phyloP scores from a whole-genome alignment of 2,113 vertebrate genomes.

The Bubo bubo region DNA sequence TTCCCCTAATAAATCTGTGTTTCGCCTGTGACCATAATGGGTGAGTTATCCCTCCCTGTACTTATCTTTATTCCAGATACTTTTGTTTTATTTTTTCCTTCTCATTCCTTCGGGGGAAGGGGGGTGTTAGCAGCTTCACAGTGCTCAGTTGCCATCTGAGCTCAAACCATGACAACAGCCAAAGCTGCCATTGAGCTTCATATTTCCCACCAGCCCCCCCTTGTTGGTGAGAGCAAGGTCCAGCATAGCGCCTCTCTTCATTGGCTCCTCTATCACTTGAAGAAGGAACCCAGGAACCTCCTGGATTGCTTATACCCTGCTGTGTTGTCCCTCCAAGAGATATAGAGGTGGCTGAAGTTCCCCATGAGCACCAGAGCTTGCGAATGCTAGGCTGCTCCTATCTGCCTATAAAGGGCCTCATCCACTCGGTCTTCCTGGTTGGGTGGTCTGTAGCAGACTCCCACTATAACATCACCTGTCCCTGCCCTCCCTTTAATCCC shows the following conservation, averaged over 20 bases:
- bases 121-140: too few species aligned
- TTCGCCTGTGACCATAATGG: too few species aligned
- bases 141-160: too few species aligned
- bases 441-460: not conserved
- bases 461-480: not conserved
- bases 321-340: not conserved
- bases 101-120: too few species aligned
- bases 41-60: too few species aligned
- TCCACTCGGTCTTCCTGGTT: not conserved
- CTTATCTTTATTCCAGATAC: too few species aligned
- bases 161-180: too few species aligned
- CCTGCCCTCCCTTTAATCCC: not conserved
- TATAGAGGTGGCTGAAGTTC: not conserved
- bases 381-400: not conserved
- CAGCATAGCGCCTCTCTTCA: too few species aligned
- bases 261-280: not conserved
- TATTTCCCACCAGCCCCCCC: not conserved
- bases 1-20: too few species aligned
- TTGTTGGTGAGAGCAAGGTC: not conserved
- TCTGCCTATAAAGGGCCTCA: not conserved
- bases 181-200: not conserved
- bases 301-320: not conserved
- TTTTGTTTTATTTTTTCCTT: too few species aligned
- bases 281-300: not conserved
- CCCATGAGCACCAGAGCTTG: not conserved